Conservation (phyloP, 2,888 invertebrate species). For the Zhengitettix transpicula region DNA sequence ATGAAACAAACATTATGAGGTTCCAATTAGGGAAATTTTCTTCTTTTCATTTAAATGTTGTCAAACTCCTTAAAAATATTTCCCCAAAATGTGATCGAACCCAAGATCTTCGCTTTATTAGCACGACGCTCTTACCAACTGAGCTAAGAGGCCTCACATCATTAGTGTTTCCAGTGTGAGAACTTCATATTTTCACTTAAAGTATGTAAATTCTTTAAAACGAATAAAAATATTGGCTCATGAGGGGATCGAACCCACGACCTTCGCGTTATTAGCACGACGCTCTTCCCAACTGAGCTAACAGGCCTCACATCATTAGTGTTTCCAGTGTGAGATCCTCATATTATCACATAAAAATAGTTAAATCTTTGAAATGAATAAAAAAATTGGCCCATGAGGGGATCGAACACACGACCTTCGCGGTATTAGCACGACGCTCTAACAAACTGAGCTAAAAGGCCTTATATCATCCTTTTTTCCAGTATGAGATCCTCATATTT, state of each 20-base stretch:
- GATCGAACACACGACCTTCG: slow-evolving; percentile 6
- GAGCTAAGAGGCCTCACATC: slow-evolving; percentile 1
- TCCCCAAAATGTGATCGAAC: slow-evolving; percentile 1
- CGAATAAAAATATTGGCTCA: too few relatives aligned
- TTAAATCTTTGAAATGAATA: too few relatives aligned
- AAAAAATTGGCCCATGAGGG: slow-evolving; percentile 2
- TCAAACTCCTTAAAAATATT: not conserved
- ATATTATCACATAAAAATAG: too few relatives aligned
- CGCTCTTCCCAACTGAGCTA: slow-evolving; percentile 6
- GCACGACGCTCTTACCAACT: slow-evolving; percentile 4
- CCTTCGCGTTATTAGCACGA: slow-evolving; percentile 7
- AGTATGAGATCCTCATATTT: too few relatives aligned
- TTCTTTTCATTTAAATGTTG: too few relatives aligned
- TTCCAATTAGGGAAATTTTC: too few relatives aligned
- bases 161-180: too few relatives aligned
- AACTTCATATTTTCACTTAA: too few relatives aligned
- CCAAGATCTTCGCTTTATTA: slow-evolving; percentile 2
- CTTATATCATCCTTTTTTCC: not conserved
- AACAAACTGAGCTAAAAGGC: slow-evolving; percentile 4
- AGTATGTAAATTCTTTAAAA: too few relatives aligned
- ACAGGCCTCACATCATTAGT: not conserved
- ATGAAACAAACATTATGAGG: too few relatives aligned
- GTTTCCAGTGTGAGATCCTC: too few relatives aligned
- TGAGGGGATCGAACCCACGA: slow-evolving; percentile 5
- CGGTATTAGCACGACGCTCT: slow-evolving; percentile 7